Conservation (phyloP, 2,797 vertebrate species). For the Rhadinocentrus ornatus region DNA sequence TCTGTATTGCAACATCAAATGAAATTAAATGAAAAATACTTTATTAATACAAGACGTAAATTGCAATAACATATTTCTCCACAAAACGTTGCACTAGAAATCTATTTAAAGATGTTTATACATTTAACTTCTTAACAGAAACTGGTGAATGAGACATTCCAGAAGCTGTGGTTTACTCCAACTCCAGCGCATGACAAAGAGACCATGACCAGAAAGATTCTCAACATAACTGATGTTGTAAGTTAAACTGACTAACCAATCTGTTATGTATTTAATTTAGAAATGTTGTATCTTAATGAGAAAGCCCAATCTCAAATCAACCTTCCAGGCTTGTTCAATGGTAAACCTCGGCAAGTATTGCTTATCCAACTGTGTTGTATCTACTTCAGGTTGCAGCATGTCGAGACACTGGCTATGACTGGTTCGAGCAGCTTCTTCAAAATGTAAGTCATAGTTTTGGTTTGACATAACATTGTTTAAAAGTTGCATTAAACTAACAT, state of each 20-base stretch:
- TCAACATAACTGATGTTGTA: constrained; percentile 98
- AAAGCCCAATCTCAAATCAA: neutral
- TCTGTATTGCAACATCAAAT: neutral
- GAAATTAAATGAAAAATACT: too few species aligned
- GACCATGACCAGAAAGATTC: constrained; percentile 96
- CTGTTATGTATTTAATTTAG: neutral
- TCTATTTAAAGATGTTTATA: neutral
- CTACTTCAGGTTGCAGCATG: constrained; percentile 91
- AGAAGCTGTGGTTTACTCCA: constrained; percentile 99
- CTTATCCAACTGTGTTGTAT: constrained; percentile 21
- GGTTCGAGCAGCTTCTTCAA: constrained; percentile 98
- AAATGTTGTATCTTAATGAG: neutral
- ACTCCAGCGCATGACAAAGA: constrained; percentile 94
- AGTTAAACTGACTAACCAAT: constrained; percentile 38
- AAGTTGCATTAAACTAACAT: neutral
- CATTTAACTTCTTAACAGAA: constrained; percentile 83
- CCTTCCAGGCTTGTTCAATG: neutral
- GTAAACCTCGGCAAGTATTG: neutral
- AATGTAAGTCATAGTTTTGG: constrained; percentile 85
- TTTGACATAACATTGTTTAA: neutral
- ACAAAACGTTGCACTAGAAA: neutral
- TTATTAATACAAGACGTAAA: too few species aligned
- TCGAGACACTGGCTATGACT: constrained; percentile 97
- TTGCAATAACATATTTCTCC: neutral
- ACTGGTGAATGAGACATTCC: constrained; percentile 99